A percentile compares a stretch with the other conserved stretches of the same genome.
Evolutionary conservation across 2,113 vertebrate genomes (phyloP).

Genomic region (Aythya baeri): DNA sequence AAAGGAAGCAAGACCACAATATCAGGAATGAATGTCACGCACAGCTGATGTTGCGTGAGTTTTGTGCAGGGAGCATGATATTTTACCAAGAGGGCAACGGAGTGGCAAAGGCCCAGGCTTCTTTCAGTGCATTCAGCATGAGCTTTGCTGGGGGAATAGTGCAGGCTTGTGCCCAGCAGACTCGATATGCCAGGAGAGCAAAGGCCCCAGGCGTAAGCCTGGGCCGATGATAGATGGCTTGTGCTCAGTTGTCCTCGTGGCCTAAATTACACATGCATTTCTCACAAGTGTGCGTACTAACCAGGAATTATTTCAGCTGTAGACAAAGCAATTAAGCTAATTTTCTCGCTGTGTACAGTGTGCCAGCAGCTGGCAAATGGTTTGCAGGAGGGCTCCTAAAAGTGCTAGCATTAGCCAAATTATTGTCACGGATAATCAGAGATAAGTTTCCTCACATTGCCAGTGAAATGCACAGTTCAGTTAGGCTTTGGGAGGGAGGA

Average conservation of each 20-base stretch:
- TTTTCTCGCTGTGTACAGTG: slow-evolving; percentile 28
- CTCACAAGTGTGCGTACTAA: background rate
- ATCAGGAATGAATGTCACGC: background rate
- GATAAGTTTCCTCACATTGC: background rate
- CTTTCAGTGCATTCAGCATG: background rate
- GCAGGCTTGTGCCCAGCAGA: background rate
- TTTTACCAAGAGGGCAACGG: background rate
- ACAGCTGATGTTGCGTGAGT: background rate
- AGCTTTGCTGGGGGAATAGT: background rate
- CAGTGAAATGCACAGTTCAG: background rate
- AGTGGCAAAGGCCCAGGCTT: background rate
- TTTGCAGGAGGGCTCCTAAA: slow-evolving; percentile 38
- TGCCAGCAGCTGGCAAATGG: slow-evolving; percentile 42
- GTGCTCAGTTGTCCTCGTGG: background rate
- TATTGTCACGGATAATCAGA: slow-evolving; percentile 55
- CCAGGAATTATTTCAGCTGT: slow-evolving; percentile 9
- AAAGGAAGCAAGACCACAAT: background rate
- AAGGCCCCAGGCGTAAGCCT: background rate
- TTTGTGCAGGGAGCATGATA: background rate
- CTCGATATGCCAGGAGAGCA: background rate
- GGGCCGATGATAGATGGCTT: background rate
- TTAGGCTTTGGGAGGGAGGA: background rate
- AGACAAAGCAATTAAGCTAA: slow-evolving; percentile 56
- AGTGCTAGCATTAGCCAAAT: slow-evolving; percentile 49
- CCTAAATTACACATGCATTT: background rate